A percentile compares a stretch with the other conserved stretches of the same genome.
These are phyloP conservation scores for Magallana ariakensis DNA, from an alignment of 1,140 invertebrate genomes.

Conservation along the genomic window DNA sequence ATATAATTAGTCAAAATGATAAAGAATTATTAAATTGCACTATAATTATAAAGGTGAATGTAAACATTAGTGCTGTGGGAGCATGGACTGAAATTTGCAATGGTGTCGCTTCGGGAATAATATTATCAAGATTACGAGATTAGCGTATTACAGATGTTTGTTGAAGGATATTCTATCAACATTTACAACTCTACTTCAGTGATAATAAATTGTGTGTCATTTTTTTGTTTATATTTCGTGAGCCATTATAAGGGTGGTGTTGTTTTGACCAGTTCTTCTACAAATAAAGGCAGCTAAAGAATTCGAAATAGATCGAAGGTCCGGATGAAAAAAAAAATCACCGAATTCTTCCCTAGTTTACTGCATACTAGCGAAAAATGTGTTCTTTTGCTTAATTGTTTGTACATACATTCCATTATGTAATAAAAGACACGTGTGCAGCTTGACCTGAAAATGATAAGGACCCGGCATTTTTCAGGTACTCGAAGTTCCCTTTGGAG, in stretches of 20 bases:
- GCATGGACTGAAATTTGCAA: too few species aligned
- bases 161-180: not conserved
- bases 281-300: too few species aligned
- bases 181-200: not conserved
- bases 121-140: too few species aligned
- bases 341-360: slow-evolving; percentile 5
- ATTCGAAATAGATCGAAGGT: too few species aligned
- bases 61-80: too few species aligned
- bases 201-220: not conserved
- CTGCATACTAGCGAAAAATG: not conserved
- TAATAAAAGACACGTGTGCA: not conserved
- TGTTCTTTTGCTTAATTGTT: not conserved
- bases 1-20: too few species aligned
- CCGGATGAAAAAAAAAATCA: not conserved
- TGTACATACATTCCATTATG: slow-evolving; percentile 21
- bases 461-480: slow-evolving; percentile 6
- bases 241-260: not conserved
- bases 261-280: not conserved
- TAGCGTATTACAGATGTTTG: not conserved
- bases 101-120: too few species aligned
- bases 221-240: slow-evolving; percentile 33
- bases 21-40: too few species aligned
- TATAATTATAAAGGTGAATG: too few species aligned
- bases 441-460: not conserved
- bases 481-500: not conserved